These are phyloP conservation scores for Mythimna vitellina DNA, from an alignment of 2,888 invertebrate genomes.

Conservation along the genomic window DNA sequence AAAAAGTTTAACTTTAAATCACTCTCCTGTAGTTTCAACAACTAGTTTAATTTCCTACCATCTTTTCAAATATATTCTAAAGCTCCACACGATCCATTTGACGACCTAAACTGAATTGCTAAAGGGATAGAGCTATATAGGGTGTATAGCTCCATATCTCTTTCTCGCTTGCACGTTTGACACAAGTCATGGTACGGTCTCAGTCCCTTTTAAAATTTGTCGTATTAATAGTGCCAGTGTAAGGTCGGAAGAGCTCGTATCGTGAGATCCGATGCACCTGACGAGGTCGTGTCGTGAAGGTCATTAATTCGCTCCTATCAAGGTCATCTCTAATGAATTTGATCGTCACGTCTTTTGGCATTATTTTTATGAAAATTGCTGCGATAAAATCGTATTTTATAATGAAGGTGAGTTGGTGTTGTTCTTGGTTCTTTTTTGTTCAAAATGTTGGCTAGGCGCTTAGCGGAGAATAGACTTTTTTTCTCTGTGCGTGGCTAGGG, in stretches of 20 bases:
- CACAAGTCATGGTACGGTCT: neutral
- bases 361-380: constrained; percentile 10
- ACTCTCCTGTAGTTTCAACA: neutral
- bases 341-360: constrained; percentile 31
- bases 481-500: neutral
- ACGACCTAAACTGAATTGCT: too few species aligned
- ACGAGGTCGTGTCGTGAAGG: constrained; percentile 37
- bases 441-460: neutral
- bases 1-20: too few species aligned
- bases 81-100: too few species aligned
- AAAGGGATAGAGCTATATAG: too few species aligned
- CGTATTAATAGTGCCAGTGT: constrained; percentile 24
- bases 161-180: too few species aligned
- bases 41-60: neutral
- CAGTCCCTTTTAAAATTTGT: constrained; percentile 5
- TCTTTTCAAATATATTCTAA: neutral
- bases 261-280: constrained; percentile 45
- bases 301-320: constrained; percentile 40
- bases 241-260: constrained; percentile 23
- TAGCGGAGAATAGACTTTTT: neutral
- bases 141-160: too few species aligned
- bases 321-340: constrained; percentile 41
- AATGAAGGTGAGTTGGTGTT: neutral
- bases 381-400: neutral
- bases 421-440: neutral